Percentiles rank a stretch among this genome's conserved stretches.
These are phyloP conservation scores for Tympanuchus pallidicinctus DNA, from an alignment of 2,113 vertebrate species.

Conservation along the genomic window DNA sequence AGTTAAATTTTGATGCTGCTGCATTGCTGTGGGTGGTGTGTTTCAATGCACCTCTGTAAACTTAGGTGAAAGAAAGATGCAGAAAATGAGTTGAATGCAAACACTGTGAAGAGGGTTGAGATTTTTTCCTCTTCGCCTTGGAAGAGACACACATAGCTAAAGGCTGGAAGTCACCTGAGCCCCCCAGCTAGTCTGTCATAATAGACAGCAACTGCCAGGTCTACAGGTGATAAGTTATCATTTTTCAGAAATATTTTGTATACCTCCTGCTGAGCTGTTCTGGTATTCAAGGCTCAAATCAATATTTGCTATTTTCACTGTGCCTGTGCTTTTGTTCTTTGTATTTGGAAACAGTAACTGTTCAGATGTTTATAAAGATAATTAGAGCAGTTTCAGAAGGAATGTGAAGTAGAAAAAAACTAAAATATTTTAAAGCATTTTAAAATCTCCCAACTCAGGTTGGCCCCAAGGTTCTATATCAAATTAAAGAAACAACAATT, in stretches of 20 bases:
- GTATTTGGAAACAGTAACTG: constrained; percentile 59
- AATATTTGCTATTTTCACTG: constrained; percentile 62
- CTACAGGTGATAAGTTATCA: constrained; percentile 65
- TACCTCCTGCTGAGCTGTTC: constrained; percentile 61
- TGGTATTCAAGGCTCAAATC: constrained; percentile 51
- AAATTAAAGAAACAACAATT: background rate
- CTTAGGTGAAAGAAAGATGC: background rate
- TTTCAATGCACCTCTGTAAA: background rate
- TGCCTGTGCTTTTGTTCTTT: constrained; percentile 50
- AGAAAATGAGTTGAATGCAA: background rate
- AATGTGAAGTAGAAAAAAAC: constrained; percentile 2
- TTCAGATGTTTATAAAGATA: constrained; percentile 54
- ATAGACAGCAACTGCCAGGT: constrained; percentile 24
- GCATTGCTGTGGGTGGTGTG: background rate
- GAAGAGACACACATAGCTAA: constrained; percentile 58
- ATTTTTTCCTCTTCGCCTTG: constrained; percentile 54
- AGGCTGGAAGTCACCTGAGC: constrained; percentile 56
- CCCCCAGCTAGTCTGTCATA: constrained; percentile 58
- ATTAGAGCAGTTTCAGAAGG: constrained; percentile 17
- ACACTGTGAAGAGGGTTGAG: constrained; percentile 11
- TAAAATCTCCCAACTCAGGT: background rate
- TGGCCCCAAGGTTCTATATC: background rate
- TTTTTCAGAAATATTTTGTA: constrained; percentile 55
- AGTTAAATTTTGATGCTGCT: background rate
- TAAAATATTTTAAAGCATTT: background rate